A percentile compares a stretch with the other conserved stretches of the same genome.
phyloP scores from a whole-genome alignment of 2,797 vertebrate species.

The Helicolenus hilgendorfi region DNA sequence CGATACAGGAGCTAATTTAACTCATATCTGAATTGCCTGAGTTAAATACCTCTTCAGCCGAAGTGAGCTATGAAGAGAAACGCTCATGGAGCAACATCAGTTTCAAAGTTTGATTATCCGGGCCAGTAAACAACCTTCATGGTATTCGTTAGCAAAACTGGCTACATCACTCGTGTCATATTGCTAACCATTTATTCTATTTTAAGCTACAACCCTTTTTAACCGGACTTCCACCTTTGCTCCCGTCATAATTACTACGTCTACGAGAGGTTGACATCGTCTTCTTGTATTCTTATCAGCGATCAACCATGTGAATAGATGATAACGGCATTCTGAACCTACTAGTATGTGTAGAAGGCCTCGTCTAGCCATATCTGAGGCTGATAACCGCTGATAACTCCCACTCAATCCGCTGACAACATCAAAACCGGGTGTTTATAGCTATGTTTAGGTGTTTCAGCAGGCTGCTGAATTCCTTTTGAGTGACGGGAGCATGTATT shows the following conservation, averaged over 20 bases:
- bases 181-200: neutral
- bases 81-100: neutral
- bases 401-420: too few relatives aligned
- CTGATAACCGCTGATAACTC: too few relatives aligned
- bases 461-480: conserved; percentile 13
- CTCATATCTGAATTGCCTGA: neutral
- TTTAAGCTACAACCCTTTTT: neutral
- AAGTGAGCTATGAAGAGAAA: neutral
- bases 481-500: conserved; percentile 39
- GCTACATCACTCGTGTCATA: neutral
- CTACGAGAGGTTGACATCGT: too few relatives aligned
- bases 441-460: conserved; percentile 10
- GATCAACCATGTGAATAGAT: too few relatives aligned
- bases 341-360: neutral
- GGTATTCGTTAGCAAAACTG: neutral
- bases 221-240: too few relatives aligned
- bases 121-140: neutral
- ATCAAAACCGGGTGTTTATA: neutral
- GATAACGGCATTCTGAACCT: neutral
- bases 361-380: neutral
- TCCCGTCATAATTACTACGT: too few relatives aligned
- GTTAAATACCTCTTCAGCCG: neutral
- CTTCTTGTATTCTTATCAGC: too few relatives aligned
- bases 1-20: neutral
- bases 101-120: neutral